A percentile compares a stretch with the other conserved stretches of the same genome.
Evolutionary conservation across 2,797 vertebrate species (phyloP).

Genomic region (Lacerta bilineata): DNA sequence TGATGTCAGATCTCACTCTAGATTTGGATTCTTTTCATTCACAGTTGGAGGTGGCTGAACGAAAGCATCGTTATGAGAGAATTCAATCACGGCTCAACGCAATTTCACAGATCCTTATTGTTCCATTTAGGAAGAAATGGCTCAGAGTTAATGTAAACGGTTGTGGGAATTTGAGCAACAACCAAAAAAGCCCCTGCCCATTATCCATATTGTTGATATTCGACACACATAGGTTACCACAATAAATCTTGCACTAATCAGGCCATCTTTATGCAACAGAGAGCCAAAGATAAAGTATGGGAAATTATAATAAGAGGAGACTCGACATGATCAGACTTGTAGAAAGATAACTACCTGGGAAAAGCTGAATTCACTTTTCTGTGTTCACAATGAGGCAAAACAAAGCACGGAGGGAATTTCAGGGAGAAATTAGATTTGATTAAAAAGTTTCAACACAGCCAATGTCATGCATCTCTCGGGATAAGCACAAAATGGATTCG

Average conservation of each 20-base stretch:
- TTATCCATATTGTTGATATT: constrained; percentile 14
- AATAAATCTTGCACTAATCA: constrained; percentile 39
- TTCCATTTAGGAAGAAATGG: constrained; percentile 39
- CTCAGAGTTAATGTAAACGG: constrained; percentile 32
- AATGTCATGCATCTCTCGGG: constrained; percentile 21
- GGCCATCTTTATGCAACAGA: constrained; percentile 29
- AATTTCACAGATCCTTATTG: constrained; percentile 36
- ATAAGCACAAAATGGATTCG: constrained; percentile 46
- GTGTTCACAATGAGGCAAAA: constrained; percentile 24
- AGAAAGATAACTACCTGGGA: constrained; percentile 11
- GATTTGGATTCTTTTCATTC: constrained; percentile 9
- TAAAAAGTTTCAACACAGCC: constrained; percentile 41
- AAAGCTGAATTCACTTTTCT: constrained; percentile 34
- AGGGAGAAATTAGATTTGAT: constrained; percentile 37
- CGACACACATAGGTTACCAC: constrained; percentile 7
- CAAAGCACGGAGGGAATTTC: constrained; percentile 28
- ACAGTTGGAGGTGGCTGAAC: constrained; percentile 10
- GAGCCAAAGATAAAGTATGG: constrained; percentile 29
- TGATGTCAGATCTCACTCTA: constrained; percentile 1
- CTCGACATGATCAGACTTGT: constrained; percentile 30
- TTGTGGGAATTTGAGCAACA: constrained; percentile 11
- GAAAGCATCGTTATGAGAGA: constrained; percentile 23
- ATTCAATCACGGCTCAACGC: constrained; percentile 22
- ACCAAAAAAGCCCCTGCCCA: not conserved
- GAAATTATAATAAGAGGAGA: constrained; percentile 34